Base-by-base conservation (phyloP, 2,797 vertebrate genomes). In the Choloepus didactylus region DNA sequence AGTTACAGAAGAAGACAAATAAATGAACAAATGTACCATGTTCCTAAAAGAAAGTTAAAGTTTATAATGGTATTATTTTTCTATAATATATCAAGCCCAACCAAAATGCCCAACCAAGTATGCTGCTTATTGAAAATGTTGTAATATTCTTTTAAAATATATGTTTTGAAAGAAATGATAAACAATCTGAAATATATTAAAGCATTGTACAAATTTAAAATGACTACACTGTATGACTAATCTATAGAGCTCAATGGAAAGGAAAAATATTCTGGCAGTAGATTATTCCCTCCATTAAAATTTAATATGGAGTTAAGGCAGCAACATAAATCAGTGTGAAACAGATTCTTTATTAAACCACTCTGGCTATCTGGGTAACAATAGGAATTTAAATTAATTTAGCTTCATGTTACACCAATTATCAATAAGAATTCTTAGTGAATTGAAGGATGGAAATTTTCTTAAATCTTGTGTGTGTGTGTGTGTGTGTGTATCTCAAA, bases 1-100 rank as follows among this genome's bases (percentile, higher is more conserved):
- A 94, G 9, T 86, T 85, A 41, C 38, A 75, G 75, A 73, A 72
- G 18, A 95, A 76, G 46, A 38, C 92, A 56, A 70, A 92, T 70
- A 76, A 93, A 83, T 77, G 51, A 87, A 82, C 6, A 77, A 88
- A 69, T 64, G 18, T 64, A 31, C 12, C 8, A 54, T 21, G 16
- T 25, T 93, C 29, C n/a, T 87, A 84, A 88, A 44, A 83, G 44
- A 38, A 76, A 85, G 38, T 23, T 92, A 92, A 87, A 70, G 66
- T 81, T 38, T 31, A 69, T 46, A 54, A 72, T 59, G 31, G 2
- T 77, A 85, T 38, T 46, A 79, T 64, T 56, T 81, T 27, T 76
- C 27, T 10, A 46, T 64, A 95, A 44, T 72, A n/a, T 3, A 85
- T 44, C 31, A 62, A 62, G 21, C 6, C 35, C 72, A 95, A 44